phyloP scores from a whole-genome alignment of 2,888 invertebrate species.

The Pandemis cinnamomeana region DNA sequence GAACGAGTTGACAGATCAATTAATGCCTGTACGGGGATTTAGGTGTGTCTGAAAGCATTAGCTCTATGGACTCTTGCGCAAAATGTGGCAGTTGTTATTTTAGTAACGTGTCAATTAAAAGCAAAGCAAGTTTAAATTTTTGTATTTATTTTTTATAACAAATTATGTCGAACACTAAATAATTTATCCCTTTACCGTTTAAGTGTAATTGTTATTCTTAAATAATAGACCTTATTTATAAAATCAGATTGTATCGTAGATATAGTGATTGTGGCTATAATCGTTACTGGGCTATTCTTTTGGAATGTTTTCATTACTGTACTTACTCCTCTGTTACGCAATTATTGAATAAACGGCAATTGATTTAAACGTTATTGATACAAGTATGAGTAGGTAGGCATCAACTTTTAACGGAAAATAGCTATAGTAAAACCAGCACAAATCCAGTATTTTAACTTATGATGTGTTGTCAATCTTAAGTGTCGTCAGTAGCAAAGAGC shows the following conservation, averaged over 20 bases:
- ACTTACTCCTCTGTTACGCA: constrained; percentile 1
- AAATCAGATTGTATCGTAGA: constrained; percentile 4
- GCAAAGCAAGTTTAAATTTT: not conserved
- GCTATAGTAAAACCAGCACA: not conserved
- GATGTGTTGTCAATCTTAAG: not conserved
- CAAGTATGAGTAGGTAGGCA: not conserved
- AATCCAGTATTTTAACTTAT: not conserved
- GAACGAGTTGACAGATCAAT: constrained; percentile 70
- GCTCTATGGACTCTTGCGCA: constrained; percentile 52
- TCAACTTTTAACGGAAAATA: not conserved
- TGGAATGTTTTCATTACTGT: not conserved
- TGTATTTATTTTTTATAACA: constrained; percentile 7
- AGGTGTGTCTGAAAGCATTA: constrained; percentile 59
- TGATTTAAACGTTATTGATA: not conserved
- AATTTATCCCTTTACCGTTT: constrained; percentile 18
- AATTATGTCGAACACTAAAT: constrained; percentile 19
- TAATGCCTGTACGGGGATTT: constrained; percentile 57
- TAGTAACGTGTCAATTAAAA: constrained; percentile 18
- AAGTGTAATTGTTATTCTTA: constrained; percentile 11
- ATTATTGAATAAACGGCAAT: constrained; percentile 3
- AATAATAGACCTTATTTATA: constrained; percentile 2
- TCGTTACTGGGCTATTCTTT: not conserved
- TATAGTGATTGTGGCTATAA: not conserved
- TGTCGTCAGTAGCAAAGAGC: not conserved
- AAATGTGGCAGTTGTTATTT: constrained; percentile 36